Percentiles rank a stretch among this genome's conserved stretches.
These are phyloP conservation scores for Lytechinus pictus DNA, from an alignment of 35 echinoderm and acorn worm genomes.

Conservation along the genomic window DNA sequence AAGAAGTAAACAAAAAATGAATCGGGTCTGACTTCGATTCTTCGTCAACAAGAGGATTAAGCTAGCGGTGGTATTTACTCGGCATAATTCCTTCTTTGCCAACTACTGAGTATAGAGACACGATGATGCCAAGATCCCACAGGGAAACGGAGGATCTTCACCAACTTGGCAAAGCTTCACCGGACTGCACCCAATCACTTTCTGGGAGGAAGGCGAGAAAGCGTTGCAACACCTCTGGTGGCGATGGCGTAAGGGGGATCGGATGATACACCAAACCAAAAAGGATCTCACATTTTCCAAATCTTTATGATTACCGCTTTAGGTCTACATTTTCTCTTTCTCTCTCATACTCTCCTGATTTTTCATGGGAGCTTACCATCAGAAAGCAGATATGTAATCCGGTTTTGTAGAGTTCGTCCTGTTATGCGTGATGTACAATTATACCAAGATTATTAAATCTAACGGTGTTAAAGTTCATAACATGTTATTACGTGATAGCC, in stretches of 20 bases:
- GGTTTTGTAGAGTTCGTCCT: too few species aligned
- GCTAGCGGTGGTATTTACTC: slow-evolving; percentile 1
- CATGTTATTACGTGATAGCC: too few species aligned
- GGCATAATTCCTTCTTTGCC: background rate
- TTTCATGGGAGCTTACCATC: background rate
- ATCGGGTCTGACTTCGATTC: background rate
- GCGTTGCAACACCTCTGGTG: slow-evolving; percentile 1
- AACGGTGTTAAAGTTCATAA: too few species aligned
- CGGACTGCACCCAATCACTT: background rate
- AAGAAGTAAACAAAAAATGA: background rate
- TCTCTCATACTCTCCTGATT: background rate
- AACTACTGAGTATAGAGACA: background rate
- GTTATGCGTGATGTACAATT: too few species aligned
- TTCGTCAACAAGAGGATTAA: slow-evolving; percentile 12
- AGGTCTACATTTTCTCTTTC: background rate
- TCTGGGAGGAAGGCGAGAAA: background rate
- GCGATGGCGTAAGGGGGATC: background rate
- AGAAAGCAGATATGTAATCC: background rate
- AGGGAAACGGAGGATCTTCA: background rate
- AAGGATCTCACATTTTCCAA: background rate
- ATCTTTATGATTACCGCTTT: background rate
- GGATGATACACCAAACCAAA: background rate
- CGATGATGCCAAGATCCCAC: background rate
- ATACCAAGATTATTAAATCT: too few species aligned
- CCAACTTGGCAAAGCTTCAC: background rate